phyloP scores from a whole-genome alignment of 2,113 vertebrate species.

The Oncorhynchus keta region DNA sequence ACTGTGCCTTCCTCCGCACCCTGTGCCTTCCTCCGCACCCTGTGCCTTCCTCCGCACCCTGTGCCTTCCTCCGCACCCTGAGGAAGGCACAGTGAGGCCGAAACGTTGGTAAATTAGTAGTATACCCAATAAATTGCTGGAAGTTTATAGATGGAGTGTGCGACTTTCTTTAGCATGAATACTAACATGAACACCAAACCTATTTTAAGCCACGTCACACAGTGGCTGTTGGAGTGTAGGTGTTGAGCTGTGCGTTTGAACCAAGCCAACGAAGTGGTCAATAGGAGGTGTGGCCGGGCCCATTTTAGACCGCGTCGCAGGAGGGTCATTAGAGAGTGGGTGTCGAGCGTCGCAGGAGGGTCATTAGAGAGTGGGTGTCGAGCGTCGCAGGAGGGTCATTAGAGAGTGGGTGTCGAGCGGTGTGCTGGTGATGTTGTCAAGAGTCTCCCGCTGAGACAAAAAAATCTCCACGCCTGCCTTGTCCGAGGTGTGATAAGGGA shows the following conservation, averaged over 20 bases:
- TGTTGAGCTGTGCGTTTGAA: background rate
- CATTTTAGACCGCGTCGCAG: constrained; percentile 27
- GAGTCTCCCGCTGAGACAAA: constrained; percentile 5
- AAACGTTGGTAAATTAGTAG: too few species aligned
- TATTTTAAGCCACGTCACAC: background rate
- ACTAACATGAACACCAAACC: background rate
- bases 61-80: too few species aligned
- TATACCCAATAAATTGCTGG: too few species aligned
- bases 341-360: constrained; percentile 42
- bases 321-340: constrained; percentile 51
- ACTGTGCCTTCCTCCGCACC: too few species aligned
- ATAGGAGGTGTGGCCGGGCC: constrained; percentile 31
- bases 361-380: constrained; percentile 56
- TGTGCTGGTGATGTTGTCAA: constrained; percentile 37
- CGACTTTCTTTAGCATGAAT: too few species aligned
- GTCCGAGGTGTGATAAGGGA: constrained; percentile 42
- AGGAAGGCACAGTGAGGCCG: too few species aligned
- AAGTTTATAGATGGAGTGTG: too few species aligned
- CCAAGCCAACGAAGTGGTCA: constrained; percentile 39
- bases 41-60: too few species aligned
- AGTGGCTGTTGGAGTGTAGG: background rate
- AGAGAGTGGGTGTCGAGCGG: constrained; percentile 51
- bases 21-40: too few species aligned
- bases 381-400: constrained; percentile 46
- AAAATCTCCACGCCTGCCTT: constrained; percentile 35